These are phyloP conservation scores for Pollenia griseotomentosa DNA, from an alignment of 2,888 invertebrate genomes.

Conservation along the genomic window DNA sequence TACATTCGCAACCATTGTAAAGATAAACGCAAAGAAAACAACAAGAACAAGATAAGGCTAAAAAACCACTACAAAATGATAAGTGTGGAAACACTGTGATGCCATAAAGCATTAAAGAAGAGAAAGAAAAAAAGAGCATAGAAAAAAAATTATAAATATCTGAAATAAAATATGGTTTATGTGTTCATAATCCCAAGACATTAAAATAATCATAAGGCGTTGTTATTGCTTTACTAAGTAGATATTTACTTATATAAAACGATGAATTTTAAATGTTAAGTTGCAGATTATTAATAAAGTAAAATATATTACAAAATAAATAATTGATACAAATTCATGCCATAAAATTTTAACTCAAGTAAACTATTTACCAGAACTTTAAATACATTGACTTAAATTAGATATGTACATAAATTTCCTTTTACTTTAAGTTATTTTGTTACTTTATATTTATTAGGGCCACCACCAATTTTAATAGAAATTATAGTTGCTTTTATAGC, in stretches of 20 bases:
- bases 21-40: constrained; percentile 14
- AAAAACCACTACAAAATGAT: constrained; percentile 59
- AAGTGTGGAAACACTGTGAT: constrained; percentile 19
- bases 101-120: not conserved
- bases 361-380: not conserved
- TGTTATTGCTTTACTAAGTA: constrained; percentile 36
- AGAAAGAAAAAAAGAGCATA: not conserved
- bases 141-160: constrained; percentile 42
- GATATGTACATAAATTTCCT: not conserved
- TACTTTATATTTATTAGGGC: not conserved
- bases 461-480: not conserved
- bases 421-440: not conserved
- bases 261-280: constrained; percentile 11
- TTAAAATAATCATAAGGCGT: constrained; percentile 65
- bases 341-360: too few species aligned
- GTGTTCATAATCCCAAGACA: constrained; percentile 63
- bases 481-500: not conserved
- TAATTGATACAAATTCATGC: too few species aligned
- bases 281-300: not conserved
- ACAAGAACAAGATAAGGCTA: constrained; percentile 44
- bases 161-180: constrained; percentile 56
- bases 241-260: not conserved
- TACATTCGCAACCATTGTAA: constrained; percentile 45
- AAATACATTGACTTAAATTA: too few species aligned
- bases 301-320: too few species aligned